phyloP scores from a whole-genome alignment of 1,140 invertebrate genomes.

The Proctacanthus coquilletti region DNA sequence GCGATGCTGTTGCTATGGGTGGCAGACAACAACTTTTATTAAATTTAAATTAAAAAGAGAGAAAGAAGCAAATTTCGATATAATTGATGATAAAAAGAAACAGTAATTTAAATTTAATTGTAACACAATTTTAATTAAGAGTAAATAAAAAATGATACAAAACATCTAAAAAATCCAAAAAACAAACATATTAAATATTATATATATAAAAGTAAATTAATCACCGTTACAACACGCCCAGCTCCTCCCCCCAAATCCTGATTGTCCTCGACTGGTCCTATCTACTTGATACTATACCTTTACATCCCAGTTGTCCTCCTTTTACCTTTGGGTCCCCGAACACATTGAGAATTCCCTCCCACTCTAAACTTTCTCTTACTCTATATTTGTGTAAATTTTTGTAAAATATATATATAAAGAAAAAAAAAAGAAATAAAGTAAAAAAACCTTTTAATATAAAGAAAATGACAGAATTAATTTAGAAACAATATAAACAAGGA shows the following conservation, averaged over 20 bases:
- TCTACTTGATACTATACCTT: too few relatives aligned
- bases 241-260: neutral
- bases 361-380: neutral
- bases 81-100: slow-evolving; percentile 1
- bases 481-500: too few relatives aligned
- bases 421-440: slow-evolving; percentile 18
- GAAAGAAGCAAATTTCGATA: neutral
- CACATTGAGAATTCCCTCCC: too few relatives aligned
- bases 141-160: slow-evolving; percentile 4
- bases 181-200: neutral
- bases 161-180: neutral
- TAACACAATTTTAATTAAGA: slow-evolving; percentile 5
- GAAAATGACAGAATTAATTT: too few relatives aligned
- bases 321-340: too few relatives aligned
- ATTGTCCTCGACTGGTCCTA: too few relatives aligned
- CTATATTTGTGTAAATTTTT: slow-evolving; percentile 11
- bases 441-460: too few relatives aligned
- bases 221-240: neutral
- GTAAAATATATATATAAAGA: slow-evolving; percentile 21
- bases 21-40: slow-evolving; percentile 15
- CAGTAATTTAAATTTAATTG: slow-evolving; percentile 5
- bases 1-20: slow-evolving; percentile 31
- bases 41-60: slow-evolving; percentile 4
- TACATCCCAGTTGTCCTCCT: too few relatives aligned
- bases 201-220: slow-evolving; percentile 3